Conservation (phyloP, 23 tunicate species). For the Halocynthia roretzi region DNA sequence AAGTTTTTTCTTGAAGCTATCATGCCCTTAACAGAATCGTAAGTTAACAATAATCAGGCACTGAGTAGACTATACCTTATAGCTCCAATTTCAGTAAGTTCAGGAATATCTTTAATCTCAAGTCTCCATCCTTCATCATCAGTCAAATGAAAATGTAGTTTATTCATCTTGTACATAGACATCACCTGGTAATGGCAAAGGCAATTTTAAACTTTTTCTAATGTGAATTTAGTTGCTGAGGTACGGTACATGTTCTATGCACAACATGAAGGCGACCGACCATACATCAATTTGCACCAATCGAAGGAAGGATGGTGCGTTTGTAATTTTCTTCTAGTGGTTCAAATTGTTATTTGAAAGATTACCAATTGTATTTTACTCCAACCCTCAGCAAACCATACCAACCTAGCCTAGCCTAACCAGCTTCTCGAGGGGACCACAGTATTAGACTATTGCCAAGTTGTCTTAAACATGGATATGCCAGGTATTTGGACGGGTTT, state of each 20-base stretch:
- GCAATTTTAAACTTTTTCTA: too few relatives aligned
- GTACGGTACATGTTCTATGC: too few relatives aligned
- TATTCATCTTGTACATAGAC: constrained; percentile 46
- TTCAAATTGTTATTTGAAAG: too few relatives aligned
- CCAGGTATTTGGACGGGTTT: background rate
- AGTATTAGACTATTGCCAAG: background rate
- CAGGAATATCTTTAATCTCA: constrained; percentile 50
- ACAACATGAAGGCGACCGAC: too few relatives aligned
- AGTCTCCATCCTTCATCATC: constrained; percentile 66
- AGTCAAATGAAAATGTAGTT: constrained; percentile 51
- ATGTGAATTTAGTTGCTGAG: too few relatives aligned
- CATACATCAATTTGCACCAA: too few relatives aligned
- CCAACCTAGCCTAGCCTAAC: background rate
- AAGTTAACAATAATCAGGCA: too few relatives aligned
- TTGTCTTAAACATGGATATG: background rate
- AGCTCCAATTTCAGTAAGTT: constrained; percentile 38
- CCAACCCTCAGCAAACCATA: too few relatives aligned
- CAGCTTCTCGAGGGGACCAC: background rate
- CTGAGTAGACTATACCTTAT: background rate
- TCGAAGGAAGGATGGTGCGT: background rate
- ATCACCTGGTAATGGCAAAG: constrained; percentile 5
- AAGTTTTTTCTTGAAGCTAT: too few relatives aligned
- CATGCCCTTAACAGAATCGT: background rate
- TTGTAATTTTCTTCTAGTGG: too few relatives aligned
- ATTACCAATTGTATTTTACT: too few relatives aligned